These are phyloP conservation scores for Patiria pectinifera DNA, from an alignment of 53 echinoderm and acorn worm genomes.

Conservation along the genomic window DNA sequence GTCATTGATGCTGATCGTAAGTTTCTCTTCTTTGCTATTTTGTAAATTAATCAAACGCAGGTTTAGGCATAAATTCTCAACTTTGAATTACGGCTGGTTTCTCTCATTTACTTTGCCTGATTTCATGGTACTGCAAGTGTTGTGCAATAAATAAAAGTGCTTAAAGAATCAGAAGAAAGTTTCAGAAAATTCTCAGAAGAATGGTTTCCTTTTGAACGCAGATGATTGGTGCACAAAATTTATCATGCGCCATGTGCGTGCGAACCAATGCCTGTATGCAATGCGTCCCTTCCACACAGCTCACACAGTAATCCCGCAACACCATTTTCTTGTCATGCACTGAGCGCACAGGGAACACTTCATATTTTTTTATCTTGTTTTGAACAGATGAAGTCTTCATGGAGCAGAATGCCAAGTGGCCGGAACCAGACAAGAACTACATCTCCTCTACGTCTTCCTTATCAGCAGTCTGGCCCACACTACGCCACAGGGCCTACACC, in stretches of 20 bases:
- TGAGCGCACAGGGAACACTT: background rate
- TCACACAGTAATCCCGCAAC: background rate
- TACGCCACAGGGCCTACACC: constrained; percentile 46
- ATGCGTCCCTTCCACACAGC: too few species aligned
- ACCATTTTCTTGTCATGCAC: background rate
- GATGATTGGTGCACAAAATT: too few species aligned
- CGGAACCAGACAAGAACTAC: constrained; percentile 50
- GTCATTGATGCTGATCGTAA: constrained; percentile 68
- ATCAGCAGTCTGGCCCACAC: constrained; percentile 68
- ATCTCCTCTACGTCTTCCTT: constrained; percentile 16
- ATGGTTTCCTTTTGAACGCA: too few species aligned
- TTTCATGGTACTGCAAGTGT: too few species aligned
- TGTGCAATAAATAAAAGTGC: too few species aligned
- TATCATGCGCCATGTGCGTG: too few species aligned
- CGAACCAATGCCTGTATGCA: too few species aligned
- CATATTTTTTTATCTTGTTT: background rate
- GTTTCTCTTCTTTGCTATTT: background rate
- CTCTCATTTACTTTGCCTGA: too few species aligned
- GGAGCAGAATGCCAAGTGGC: constrained; percentile 45
- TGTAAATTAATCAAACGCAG: background rate
- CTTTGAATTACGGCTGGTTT: background rate
- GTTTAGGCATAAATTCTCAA: background rate
- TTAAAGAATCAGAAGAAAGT: too few species aligned
- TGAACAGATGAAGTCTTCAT: constrained; percentile 36
- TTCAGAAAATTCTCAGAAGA: too few species aligned